Conservation (phyloP, 2,113 vertebrate genomes). For the Heterotilapia buettikoferi region DNA sequence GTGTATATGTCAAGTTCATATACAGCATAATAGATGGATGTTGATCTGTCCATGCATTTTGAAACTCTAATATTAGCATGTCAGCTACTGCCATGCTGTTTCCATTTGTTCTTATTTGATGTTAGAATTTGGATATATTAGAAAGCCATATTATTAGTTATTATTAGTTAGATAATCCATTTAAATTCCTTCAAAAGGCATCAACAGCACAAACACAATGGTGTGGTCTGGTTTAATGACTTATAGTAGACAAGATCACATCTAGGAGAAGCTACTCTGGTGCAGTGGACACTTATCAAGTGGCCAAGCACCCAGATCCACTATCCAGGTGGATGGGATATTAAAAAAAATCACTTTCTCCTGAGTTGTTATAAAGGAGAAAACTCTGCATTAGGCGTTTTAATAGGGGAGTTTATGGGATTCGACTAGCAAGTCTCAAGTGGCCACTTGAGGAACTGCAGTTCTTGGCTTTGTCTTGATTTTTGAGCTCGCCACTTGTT, state of each 20-base stretch:
- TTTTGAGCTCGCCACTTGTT: background rate
- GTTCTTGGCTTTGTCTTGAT: background rate
- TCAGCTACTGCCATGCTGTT: background rate
- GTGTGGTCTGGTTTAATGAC: background rate
- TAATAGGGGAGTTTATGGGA: background rate
- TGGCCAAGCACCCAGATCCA: background rate
- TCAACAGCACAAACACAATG: background rate
- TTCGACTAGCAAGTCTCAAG: background rate
- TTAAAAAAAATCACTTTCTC: background rate
- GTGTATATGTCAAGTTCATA: background rate
- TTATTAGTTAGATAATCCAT: background rate
- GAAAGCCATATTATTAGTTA: background rate
- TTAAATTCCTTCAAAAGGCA: background rate
- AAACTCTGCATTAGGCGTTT: background rate
- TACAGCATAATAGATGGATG: background rate
- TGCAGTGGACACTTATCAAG: background rate
- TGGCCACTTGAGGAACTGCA: background rate
- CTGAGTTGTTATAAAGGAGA: background rate
- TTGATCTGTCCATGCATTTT: background rate
- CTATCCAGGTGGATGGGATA: background rate
- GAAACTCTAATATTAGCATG: background rate
- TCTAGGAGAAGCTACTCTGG: background rate
- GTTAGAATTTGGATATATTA: background rate
- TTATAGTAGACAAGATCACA: background rate
- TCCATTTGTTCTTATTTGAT: background rate